Conservation (phyloP, 35 echinoderm and acorn worm species). For the Holothuria glaberrima region DNA sequence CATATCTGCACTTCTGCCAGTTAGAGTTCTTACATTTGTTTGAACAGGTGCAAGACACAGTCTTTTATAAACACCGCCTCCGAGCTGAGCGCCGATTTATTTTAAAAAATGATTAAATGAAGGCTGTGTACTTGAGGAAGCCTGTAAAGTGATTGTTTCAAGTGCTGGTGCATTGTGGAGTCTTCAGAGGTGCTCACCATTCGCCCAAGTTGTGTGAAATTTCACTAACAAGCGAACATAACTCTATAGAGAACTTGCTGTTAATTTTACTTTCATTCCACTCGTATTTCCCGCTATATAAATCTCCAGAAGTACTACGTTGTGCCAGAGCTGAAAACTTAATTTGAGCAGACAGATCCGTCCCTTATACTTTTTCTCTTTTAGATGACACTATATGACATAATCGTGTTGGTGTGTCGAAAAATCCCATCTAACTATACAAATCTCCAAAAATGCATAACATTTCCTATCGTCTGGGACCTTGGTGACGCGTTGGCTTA, state of each 20-base stretch:
- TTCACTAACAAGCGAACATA: slow-evolving; percentile 8
- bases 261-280: slow-evolving; percentile 9
- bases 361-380: too few relatives aligned
- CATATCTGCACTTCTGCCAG: not conserved
- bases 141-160: not conserved
- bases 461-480: too few relatives aligned
- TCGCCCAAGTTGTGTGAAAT: not conserved
- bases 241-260: not conserved
- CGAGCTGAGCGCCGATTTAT: not conserved
- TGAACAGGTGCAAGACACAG: not conserved
- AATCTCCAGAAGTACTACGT: too few relatives aligned
- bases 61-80: not conserved
- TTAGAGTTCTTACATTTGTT: not conserved
- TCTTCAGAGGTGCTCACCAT: not conserved
- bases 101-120: not conserved
- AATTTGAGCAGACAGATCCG: too few relatives aligned
- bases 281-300: not conserved
- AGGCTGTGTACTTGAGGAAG: not conserved
- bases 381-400: too few relatives aligned
- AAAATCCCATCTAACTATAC: too few relatives aligned
- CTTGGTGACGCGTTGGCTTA: too few relatives aligned
- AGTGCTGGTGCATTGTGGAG: not conserved
- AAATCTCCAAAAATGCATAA: too few relatives aligned
- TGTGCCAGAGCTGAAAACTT: too few relatives aligned
- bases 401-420: too few relatives aligned